Conservation (phyloP, 2,888 invertebrate genomes). For the Volucella inflata region DNA sequence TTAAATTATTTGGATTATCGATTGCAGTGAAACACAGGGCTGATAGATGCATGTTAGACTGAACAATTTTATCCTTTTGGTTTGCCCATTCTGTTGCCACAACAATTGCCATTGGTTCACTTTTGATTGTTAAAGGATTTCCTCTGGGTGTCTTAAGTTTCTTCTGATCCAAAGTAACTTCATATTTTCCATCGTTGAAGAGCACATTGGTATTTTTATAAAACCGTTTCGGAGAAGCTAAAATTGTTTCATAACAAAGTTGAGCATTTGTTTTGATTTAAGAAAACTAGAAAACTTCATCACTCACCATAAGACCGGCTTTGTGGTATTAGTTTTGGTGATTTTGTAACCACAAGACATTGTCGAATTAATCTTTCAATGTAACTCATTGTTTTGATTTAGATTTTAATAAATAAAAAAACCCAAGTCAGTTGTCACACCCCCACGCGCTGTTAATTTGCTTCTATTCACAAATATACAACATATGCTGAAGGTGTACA, state of each 20-base stretch:
- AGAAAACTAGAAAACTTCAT: background rate
- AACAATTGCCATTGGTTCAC: slow-evolving; percentile 95
- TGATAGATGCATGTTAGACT: slow-evolving; percentile 95
- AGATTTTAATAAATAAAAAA: slow-evolving; percentile 10
- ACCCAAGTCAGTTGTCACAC: background rate
- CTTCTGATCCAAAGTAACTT: slow-evolving; percentile 94
- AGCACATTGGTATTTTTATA: slow-evolving; percentile 90
- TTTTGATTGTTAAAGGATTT: slow-evolving; percentile 89
- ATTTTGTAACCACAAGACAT: slow-evolving; percentile 41
- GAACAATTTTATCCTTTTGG: slow-evolving; percentile 91
- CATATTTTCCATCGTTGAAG: slow-evolving; percentile 89
- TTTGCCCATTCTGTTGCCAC: slow-evolving; percentile 97
- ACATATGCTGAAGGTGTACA: too few species aligned
- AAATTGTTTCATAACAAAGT: slow-evolving; percentile 59
- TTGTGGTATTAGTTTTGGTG: slow-evolving; percentile 56
- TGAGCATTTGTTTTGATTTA: background rate
- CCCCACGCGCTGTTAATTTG: background rate
- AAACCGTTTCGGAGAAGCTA: slow-evolving; percentile 87
- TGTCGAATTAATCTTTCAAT: slow-evolving; percentile 52
- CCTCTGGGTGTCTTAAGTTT: slow-evolving; percentile 96
- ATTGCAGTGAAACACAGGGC: slow-evolving; percentile 94
- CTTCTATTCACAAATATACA: background rate
- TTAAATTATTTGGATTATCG: slow-evolving; percentile 95
- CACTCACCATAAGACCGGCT: slow-evolving; percentile 77
- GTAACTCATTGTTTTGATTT: slow-evolving; percentile 35